phyloP scores from a whole-genome alignment of 2,113 vertebrate genomes.

The Laticauda laticaudata region DNA sequence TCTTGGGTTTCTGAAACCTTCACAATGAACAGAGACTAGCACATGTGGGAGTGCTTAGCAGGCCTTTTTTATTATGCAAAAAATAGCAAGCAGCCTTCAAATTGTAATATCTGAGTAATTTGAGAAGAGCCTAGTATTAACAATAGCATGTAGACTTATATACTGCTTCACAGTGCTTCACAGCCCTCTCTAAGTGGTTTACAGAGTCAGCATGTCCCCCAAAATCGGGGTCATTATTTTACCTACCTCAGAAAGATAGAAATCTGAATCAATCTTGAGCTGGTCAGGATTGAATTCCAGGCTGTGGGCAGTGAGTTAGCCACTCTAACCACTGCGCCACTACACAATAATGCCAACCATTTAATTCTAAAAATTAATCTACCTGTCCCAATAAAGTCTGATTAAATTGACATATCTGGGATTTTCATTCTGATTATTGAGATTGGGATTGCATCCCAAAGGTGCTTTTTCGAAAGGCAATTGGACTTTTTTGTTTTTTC shows the following conservation, averaged over 20 bases:
- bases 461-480: neutral
- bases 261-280: no score
- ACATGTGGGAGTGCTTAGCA: neutral
- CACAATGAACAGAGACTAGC: neutral
- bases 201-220: no score
- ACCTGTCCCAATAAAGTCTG: neutral
- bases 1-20: neutral
- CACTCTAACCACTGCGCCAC: no score
- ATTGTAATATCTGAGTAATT: constrained; percentile 1
- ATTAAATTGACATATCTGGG: neutral
- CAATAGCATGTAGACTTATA: no score
- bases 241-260: no score
- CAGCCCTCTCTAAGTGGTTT: no score
- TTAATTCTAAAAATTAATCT: neutral
- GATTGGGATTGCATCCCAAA: neutral
- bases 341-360: neutral
- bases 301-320: no score
- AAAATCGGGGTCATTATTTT: no score
- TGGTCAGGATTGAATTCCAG: no score
- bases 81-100: constrained; percentile 5
- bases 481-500: neutral
- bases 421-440: neutral
- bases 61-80: neutral
- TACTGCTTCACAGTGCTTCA: no score
- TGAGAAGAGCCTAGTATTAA: neutral